These are phyloP conservation scores for Hypsopygia costalis DNA, from an alignment of 2,888 invertebrate genomes.

Conservation along the genomic window DNA sequence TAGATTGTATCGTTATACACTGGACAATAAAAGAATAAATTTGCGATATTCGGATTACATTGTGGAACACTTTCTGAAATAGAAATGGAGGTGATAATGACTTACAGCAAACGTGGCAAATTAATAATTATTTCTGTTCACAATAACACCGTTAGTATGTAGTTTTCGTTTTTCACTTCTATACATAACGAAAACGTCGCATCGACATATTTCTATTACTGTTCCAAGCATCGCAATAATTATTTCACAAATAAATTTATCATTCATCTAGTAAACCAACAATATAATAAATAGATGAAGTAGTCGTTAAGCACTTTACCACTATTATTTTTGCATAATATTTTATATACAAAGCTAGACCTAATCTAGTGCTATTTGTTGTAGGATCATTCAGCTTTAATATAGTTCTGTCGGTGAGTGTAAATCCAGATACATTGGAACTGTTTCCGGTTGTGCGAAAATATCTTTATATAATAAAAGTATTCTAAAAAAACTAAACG, in stretches of 20 bases:
- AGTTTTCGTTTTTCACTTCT: not conserved
- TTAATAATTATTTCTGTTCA: not conserved
- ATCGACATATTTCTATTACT: slow-evolving; percentile 4
- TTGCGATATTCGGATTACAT: no score
- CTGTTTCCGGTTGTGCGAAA: slow-evolving; percentile 4
- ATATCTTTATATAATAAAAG: slow-evolving; percentile 9
- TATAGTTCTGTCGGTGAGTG: not conserved
- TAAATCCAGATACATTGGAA: not conserved
- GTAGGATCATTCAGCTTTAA: slow-evolving; percentile 13
- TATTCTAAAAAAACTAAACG: slow-evolving; percentile 46
- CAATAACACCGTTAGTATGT: not conserved
- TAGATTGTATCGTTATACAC: no score
- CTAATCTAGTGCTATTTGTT: slow-evolving; percentile 22
- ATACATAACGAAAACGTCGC: not conserved
- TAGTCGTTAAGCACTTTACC: slow-evolving; percentile 34
- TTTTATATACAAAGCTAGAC: slow-evolving; percentile 52
- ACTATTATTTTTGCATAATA: slow-evolving; percentile 39
- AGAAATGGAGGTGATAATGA: no score
- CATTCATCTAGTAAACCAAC: slow-evolving; percentile 35
- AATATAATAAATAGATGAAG: slow-evolving; percentile 30
- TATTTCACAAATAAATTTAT: slow-evolving; percentile 35
- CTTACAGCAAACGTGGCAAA: not conserved
- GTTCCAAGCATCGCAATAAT: slow-evolving; percentile 8
- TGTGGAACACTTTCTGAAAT: no score
- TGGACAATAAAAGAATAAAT: no score